These are phyloP conservation scores for Pteropus alecto DNA, from an alignment of 2,113 vertebrate genomes.

Conservation along the genomic window DNA sequence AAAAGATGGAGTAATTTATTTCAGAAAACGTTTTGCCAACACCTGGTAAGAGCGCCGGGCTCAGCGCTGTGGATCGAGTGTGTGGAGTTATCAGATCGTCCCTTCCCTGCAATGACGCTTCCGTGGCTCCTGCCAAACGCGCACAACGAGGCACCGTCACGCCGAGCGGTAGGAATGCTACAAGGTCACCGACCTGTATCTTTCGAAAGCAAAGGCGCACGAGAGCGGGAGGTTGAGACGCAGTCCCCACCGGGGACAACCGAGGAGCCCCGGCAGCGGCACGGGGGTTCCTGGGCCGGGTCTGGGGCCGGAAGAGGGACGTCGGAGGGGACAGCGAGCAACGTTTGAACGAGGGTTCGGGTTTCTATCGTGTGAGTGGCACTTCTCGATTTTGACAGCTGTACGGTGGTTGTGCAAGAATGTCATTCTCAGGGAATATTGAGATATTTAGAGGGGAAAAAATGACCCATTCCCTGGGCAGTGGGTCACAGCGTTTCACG, in stretches of 20 bases:
- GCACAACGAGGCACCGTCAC: rapidly evolving
- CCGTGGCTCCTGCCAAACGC: background rate
- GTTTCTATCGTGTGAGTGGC: background rate
- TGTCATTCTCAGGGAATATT: background rate
- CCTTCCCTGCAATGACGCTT: background rate
- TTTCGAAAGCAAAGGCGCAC: background rate
- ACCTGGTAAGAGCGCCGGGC: background rate
- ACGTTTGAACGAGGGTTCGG: background rate
- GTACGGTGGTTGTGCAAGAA: background rate
- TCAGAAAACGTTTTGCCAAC: background rate
- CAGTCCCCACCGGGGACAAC: background rate
- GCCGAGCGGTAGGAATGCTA: background rate
- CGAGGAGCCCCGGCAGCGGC: too few relatives aligned
- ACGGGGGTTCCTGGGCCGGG: too few relatives aligned
- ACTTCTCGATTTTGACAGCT: background rate
- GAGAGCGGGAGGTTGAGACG: background rate
- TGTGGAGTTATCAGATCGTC: background rate
- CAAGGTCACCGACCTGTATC: background rate
- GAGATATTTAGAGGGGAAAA: background rate
- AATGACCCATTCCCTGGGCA: background rate
- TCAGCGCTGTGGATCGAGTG: too few relatives aligned
- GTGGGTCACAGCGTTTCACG: background rate
- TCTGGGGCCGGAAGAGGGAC: background rate
- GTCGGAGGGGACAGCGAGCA: background rate
- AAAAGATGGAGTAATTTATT: background rate